Percentiles rank a stretch among this genome's conserved stretches.
These are phyloP conservation scores for Discoglossus pictus DNA, from an alignment of 2,797 vertebrate species.

Conservation along the genomic window DNA sequence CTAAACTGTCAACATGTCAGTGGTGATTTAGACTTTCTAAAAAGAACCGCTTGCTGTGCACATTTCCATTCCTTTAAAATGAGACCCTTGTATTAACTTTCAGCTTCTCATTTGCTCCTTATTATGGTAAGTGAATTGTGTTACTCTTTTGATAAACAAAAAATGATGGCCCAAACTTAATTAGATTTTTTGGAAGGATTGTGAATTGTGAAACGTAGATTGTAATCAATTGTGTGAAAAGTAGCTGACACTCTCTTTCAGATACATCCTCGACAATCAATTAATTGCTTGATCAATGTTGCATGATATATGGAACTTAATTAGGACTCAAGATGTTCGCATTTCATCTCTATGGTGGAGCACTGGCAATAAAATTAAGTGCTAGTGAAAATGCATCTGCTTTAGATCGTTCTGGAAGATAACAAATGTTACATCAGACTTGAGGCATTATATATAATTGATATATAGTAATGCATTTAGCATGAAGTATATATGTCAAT, in stretches of 20 bases:
- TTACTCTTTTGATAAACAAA: not conserved
- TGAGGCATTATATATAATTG: constrained; percentile 52
- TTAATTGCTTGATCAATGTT: constrained; percentile 67
- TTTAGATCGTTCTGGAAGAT: constrained; percentile 50
- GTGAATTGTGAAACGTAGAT: constrained; percentile 4
- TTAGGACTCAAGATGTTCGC: constrained; percentile 54
- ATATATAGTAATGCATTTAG: too few species aligned
- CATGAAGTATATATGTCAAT: too few species aligned
- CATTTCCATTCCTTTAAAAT: not conserved
- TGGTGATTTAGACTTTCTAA: constrained; percentile 7
- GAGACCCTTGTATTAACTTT: not conserved
- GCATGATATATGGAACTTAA: constrained; percentile 61
- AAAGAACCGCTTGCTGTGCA: not conserved
- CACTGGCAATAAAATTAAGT: constrained; percentile 52
- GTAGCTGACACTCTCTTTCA: constrained; percentile 59
- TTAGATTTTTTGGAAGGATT: constrained; percentile 19
- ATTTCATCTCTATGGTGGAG: constrained; percentile 23
- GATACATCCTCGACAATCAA: constrained; percentile 59
- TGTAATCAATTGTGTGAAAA: constrained; percentile 47
- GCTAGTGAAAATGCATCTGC: constrained; percentile 46
- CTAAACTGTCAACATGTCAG: constrained; percentile 12
- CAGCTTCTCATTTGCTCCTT: not conserved
- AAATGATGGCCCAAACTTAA: constrained; percentile 27
- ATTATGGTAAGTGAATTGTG: constrained; percentile 20
- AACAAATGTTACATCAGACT: constrained; percentile 49